Percentiles rank a stretch among this genome's conserved stretches.
Conservation (phyloP, 2,888 invertebrate genomes). For the Nymphalis c-album region DNA sequence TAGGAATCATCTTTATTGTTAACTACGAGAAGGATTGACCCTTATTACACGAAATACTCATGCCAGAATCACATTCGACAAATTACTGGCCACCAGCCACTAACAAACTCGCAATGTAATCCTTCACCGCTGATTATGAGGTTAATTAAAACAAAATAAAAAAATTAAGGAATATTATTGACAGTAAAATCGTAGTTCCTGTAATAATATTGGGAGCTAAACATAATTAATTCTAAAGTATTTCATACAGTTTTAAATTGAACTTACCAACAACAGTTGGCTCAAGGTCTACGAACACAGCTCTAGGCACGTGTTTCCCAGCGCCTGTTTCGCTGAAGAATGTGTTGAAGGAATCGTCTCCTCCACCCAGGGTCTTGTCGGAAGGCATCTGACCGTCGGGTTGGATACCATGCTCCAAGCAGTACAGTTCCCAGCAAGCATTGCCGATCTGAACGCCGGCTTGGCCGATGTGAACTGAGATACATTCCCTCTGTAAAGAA, state of each 20-base stretch:
- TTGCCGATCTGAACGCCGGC: slow-evolving; percentile 94
- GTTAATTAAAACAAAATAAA: too few relatives aligned
- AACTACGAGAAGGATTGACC: too few relatives aligned
- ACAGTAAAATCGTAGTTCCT: too few relatives aligned
- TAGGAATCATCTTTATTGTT: too few relatives aligned
- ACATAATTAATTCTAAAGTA: too few relatives aligned
- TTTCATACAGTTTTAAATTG: not conserved
- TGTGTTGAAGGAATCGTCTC: slow-evolving; percentile 89
- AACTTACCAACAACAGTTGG: slow-evolving; percentile 93
- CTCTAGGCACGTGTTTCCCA: slow-evolving; percentile 93
- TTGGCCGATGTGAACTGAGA: slow-evolving; percentile 93
- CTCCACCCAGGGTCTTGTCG: slow-evolving; percentile 87
- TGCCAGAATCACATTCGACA: too few relatives aligned
- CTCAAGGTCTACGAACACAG: slow-evolving; percentile 94
- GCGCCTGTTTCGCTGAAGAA: slow-evolving; percentile 89
- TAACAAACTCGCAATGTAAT: too few relatives aligned
- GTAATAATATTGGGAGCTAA: too few relatives aligned
- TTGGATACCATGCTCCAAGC: slow-evolving; percentile 91
- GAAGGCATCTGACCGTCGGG: slow-evolving; percentile 94
- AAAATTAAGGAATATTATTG: not conserved
- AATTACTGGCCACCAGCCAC: too few relatives aligned
- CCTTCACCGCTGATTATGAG: too few relatives aligned
- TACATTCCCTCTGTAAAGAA: slow-evolving; percentile 87
- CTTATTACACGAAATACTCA: too few relatives aligned
- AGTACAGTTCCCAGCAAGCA: slow-evolving; percentile 93